Evolutionary conservation across 2,113 vertebrate species (phyloP), one percentile per base, ranked within the genome.

Genomic region (Pelobates fuscus): DNA sequence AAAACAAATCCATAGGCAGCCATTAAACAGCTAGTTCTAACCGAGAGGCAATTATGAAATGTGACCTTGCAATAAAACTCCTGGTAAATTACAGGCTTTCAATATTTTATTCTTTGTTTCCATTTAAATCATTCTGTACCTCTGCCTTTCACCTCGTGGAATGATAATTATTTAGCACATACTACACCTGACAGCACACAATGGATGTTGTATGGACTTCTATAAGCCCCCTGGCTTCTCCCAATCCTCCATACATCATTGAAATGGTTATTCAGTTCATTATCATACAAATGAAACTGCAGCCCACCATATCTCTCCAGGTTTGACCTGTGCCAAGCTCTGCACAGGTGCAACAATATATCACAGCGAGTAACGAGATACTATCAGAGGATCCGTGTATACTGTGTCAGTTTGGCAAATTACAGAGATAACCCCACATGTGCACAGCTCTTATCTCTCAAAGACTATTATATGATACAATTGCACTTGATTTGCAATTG

Each of bases 201-300:
- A 49, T 14, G 44, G 44, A n/a, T 49, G 32, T 37, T 37, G 32
- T 37, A 37, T 37, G 32, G 32, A 37, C 32, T 37, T 10, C 32
- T 37, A 37, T 37, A 37, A 37, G 5, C 32, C 32, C 32, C 32
- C 32, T 37, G 32, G 32, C 32, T 37, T 10, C 10, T 37, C 10
- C 5, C 32, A 37, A 37, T 37, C 32, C 44, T 49, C 41, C 12
- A 61, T 61, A 61, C 60, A 71, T 71, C 69, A 71, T 49, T 30
- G 58, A 37, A 24, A 24, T 37, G 44, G 44, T 63, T 54, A 25
- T 18, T 23, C 37, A 18, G 26, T 63, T 63, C 70, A 72, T 72
- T 72, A 72, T 46, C 70, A 72, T 72, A 72, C 70, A 72, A 72
- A 72, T 72, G 70, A 54, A 72, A 72, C 63, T 72, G 59, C 15